Evolutionary conservation across 2,888 invertebrate genomes (phyloP).

Genomic region (Thymelicus acteon): DNA sequence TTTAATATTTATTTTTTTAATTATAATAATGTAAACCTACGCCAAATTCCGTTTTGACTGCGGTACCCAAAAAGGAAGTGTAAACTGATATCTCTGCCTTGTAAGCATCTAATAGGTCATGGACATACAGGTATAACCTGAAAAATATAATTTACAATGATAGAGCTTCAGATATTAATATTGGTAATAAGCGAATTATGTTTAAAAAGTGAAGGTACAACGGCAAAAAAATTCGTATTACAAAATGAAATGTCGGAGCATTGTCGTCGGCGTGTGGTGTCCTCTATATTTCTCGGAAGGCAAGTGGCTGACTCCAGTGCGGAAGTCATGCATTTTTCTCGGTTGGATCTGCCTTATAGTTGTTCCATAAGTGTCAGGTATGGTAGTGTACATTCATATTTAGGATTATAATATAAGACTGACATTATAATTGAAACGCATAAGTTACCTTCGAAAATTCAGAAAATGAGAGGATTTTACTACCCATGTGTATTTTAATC

Average conservation of each 20-base stretch:
- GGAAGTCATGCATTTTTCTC: slow-evolving; percentile 66
- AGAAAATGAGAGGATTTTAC: too few relatives aligned
- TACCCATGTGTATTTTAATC: too few relatives aligned
- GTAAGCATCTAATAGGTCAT: slow-evolving; percentile 11
- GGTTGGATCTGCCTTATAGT: slow-evolving; percentile 67
- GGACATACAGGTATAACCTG: background rate
- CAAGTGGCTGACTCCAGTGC: slow-evolving; percentile 65
- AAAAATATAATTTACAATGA: background rate
- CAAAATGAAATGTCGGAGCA: slow-evolving; percentile 69
- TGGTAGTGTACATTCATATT: slow-evolving; percentile 17
- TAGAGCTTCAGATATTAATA: slow-evolving; percentile 13
- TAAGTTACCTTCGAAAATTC: too few relatives aligned
- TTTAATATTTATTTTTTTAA: too few relatives aligned
- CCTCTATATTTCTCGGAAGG: slow-evolving; percentile 71
- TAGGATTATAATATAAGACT: too few relatives aligned
- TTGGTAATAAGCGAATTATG: slow-evolving; percentile 7
- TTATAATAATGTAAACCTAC: too few relatives aligned
- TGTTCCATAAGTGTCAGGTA: slow-evolving; percentile 73
- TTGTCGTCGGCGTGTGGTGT: slow-evolving; percentile 67
- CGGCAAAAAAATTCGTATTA: slow-evolving; percentile 9
- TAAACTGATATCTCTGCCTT: too few relatives aligned
- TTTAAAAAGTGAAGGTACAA: background rate
- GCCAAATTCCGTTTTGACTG: too few relatives aligned
- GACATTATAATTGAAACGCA: too few relatives aligned
- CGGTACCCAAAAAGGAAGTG: too few relatives aligned